Evolutionary conservation across 1,140 invertebrate species (phyloP).

Genomic region (Euwallacea similis): DNA sequence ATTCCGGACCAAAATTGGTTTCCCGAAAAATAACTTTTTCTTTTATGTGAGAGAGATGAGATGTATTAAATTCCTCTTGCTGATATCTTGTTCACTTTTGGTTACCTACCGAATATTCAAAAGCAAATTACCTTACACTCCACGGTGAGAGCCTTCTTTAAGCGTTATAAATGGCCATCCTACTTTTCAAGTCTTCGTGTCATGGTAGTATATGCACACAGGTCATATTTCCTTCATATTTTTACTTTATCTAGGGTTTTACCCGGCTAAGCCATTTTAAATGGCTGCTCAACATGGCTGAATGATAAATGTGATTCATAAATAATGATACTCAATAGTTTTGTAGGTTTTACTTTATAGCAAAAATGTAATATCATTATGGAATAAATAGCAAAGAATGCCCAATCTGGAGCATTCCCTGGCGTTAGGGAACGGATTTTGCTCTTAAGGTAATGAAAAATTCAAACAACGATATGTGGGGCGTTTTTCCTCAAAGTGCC

Average conservation of each 20-base stretch:
- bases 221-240: slow-evolving; percentile 4
- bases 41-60: not conserved
- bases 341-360: too few species aligned
- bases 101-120: too few species aligned
- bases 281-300: not conserved
- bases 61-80: slow-evolving; percentile 19
- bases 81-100: too few species aligned
- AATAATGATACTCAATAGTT: too few species aligned
- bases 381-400: too few species aligned
- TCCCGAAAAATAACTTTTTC: slow-evolving; percentile 12
- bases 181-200: too few species aligned
- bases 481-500: slow-evolving; percentile 1
- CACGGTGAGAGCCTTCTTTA: not conserved
- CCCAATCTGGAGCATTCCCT: too few species aligned
- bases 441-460: slow-evolving; percentile 2
- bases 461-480: not conserved
- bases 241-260: slow-evolving; percentile 1
- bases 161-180: too few species aligned
- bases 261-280: slow-evolving; percentile 1
- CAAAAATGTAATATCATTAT: not conserved
- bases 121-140: too few species aligned
- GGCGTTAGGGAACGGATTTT: too few species aligned
- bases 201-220: not conserved
- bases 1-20: slow-evolving; percentile 12
- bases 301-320: too few species aligned